A percentile compares a stretch with the other conserved stretches of the same genome.
phyloP scores from a whole-genome alignment of 2,888 invertebrate genomes.

The Portevinia maculata region DNA sequence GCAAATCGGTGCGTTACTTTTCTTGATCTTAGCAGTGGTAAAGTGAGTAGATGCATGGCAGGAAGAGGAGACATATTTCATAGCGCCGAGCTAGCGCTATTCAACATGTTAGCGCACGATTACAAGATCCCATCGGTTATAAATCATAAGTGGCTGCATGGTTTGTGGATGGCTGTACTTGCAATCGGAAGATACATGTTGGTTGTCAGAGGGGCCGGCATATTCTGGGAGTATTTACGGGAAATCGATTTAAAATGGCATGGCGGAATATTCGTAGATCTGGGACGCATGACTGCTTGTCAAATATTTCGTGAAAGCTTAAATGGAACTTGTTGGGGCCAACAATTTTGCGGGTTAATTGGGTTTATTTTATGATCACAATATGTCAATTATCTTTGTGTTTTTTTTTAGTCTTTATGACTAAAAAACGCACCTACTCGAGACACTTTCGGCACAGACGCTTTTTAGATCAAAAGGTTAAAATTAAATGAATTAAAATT shows the following conservation, averaged over 20 bases:
- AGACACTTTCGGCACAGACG: too few relatives aligned
- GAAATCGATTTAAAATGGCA: slow-evolving; percentile 45
- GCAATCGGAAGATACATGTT: slow-evolving; percentile 25
- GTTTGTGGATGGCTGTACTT: slow-evolving; percentile 1
- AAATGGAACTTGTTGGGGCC: background rate
- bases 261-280: slow-evolving; percentile 12
- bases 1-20: slow-evolving; percentile 7
- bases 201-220: slow-evolving; percentile 26
- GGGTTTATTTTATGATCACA: slow-evolving; percentile 2
- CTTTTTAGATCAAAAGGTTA: too few relatives aligned
- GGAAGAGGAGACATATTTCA: slow-evolving; percentile 47
- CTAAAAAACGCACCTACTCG: too few relatives aligned
- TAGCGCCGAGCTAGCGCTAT: slow-evolving; percentile 26
- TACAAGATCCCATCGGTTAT: slow-evolving; percentile 42
- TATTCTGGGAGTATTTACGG: slow-evolving; percentile 11
- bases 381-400: slow-evolving; percentile 7
- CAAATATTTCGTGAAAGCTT: slow-evolving; percentile 3
- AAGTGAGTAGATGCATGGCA: slow-evolving; percentile 30
- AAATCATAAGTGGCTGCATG: slow-evolving; percentile 51
- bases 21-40: background rate
- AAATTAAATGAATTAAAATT: too few relatives aligned
- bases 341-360: slow-evolving; percentile 7
- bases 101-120: slow-evolving; percentile 31
- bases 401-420: background rate
- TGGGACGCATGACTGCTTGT: slow-evolving; percentile 1